Conservation (phyloP, 1,140 invertebrate species). For the Whitmania pigra region DNA sequence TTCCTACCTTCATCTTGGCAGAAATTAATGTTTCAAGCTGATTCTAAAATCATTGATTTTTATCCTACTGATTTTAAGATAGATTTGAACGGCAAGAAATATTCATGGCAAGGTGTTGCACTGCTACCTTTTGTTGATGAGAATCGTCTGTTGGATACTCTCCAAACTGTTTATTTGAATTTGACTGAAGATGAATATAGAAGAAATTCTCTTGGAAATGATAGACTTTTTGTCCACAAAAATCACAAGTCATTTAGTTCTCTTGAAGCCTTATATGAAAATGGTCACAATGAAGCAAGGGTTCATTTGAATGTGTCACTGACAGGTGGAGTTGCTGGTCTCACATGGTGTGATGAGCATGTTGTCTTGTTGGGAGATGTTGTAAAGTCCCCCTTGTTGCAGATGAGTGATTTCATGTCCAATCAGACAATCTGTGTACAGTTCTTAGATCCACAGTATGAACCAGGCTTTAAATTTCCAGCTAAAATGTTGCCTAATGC, state of each 20-base stretch:
- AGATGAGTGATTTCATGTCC: slow-evolving; percentile 29
- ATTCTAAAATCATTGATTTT: slow-evolving; percentile 93
- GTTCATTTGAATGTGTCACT: slow-evolving; percentile 31
- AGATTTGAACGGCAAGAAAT: slow-evolving; percentile 98
- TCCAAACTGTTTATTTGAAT: slow-evolving; percentile 63
- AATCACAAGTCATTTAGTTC: slow-evolving; percentile 57
- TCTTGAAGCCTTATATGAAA: slow-evolving; percentile 56
- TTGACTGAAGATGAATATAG: slow-evolving; percentile 67
- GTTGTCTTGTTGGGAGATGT: slow-evolving; percentile 34
- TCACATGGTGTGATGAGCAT: slow-evolving; percentile 35
- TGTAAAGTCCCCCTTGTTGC: slow-evolving; percentile 33
- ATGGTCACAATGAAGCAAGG: slow-evolving; percentile 32
- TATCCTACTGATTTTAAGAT: slow-evolving; percentile 95
- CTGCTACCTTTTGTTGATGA: slow-evolving; percentile 96
- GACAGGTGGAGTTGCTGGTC: slow-evolving; percentile 36
- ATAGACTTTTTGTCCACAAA: slow-evolving; percentile 62
- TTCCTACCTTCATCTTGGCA: slow-evolving; percentile 89
- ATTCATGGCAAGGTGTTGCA: slow-evolving; percentile 98
- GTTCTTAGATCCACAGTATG: slow-evolving; percentile 68
- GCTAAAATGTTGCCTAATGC: slow-evolving; percentile 55
- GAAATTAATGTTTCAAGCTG: slow-evolving; percentile 78
- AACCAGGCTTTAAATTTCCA: slow-evolving; percentile 61
- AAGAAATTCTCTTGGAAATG: slow-evolving; percentile 58
- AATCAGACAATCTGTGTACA: slow-evolving; percentile 51
- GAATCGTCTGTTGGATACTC: slow-evolving; percentile 68